Percentiles rank a stretch among this genome's conserved stretches.
Conservation (phyloP, 2,113 vertebrate genomes). For the Aegithalos caudatus region DNA sequence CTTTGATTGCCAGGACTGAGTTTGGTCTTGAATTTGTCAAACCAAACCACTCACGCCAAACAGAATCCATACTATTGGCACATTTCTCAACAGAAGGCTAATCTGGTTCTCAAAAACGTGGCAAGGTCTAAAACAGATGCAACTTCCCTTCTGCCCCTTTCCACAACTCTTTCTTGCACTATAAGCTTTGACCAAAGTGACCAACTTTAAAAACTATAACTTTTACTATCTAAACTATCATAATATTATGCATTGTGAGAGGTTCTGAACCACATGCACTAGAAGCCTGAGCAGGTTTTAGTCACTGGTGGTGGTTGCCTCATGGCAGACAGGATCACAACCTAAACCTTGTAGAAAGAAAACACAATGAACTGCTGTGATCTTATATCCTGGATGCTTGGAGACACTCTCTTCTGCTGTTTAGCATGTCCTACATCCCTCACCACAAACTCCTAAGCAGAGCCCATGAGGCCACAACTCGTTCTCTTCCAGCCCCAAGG, state of each 20-base stretch:
- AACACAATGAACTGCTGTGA: not conserved
- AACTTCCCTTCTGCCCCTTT: not conserved
- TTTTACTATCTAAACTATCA: not conserved
- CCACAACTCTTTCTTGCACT: not conserved
- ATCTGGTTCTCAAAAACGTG: not conserved
- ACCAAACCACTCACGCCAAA: not conserved
- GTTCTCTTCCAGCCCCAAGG: not conserved
- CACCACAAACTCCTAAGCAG: not conserved
- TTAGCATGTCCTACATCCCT: not conserved
- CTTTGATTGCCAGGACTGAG: not conserved
- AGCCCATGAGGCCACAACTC: not conserved
- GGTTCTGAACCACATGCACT: not conserved
- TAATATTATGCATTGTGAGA: not conserved
- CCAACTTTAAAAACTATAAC: not conserved
- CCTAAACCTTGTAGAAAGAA: not conserved
- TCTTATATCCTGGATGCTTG: not conserved
- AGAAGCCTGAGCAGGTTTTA: not conserved
- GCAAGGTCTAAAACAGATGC: not conserved
- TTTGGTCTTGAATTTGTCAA: not conserved
- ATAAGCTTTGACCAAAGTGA: not conserved
- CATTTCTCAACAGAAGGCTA: not conserved
- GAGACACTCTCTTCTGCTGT: not conserved
- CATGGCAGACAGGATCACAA: not conserved
- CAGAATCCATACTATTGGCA: not conserved
- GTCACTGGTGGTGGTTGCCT: not conserved